Evolutionary conservation across 2,797 vertebrate genomes (phyloP).

Genomic region (Bufotes viridis): DNA sequence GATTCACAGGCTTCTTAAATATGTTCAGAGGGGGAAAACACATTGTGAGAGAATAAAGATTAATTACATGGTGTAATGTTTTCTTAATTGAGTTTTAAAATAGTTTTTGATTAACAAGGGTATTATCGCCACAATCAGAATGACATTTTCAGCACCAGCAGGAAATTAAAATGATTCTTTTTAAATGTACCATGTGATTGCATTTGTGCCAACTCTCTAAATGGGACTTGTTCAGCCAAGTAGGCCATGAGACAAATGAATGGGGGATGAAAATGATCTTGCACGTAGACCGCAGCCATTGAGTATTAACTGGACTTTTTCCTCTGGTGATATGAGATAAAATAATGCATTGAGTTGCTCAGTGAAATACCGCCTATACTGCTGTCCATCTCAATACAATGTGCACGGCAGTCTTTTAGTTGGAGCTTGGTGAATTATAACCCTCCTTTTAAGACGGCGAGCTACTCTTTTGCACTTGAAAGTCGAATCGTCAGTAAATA

Average conservation of each 20-base stretch:
- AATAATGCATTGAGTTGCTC: neutral
- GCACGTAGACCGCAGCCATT: neutral
- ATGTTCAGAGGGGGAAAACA: constrained; percentile 66
- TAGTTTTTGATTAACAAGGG: constrained; percentile 78
- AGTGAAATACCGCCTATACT: neutral
- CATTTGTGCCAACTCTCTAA: constrained; percentile 63
- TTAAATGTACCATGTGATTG: constrained; percentile 62
- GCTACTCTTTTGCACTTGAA: no score
- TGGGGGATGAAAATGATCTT: neutral
- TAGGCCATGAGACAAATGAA: constrained; percentile 63
- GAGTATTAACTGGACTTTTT: neutral
- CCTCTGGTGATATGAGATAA: neutral
- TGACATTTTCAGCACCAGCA: constrained; percentile 67
- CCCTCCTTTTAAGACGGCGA: neutral
- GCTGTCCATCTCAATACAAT: neutral
- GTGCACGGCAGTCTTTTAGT: neutral
- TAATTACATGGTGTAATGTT: constrained; percentile 78
- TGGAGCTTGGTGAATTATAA: neutral
- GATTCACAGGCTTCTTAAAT: constrained; percentile 73
- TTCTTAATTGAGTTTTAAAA: constrained; percentile 82
- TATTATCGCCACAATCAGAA: constrained; percentile 74
- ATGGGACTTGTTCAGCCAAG: constrained; percentile 63
- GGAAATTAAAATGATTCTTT: constrained; percentile 70
- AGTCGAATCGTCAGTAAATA: no score
- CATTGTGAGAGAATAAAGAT: constrained; percentile 78